phyloP scores from a whole-genome alignment of 2,888 invertebrate species.

The Eulithis prunata region DNA sequence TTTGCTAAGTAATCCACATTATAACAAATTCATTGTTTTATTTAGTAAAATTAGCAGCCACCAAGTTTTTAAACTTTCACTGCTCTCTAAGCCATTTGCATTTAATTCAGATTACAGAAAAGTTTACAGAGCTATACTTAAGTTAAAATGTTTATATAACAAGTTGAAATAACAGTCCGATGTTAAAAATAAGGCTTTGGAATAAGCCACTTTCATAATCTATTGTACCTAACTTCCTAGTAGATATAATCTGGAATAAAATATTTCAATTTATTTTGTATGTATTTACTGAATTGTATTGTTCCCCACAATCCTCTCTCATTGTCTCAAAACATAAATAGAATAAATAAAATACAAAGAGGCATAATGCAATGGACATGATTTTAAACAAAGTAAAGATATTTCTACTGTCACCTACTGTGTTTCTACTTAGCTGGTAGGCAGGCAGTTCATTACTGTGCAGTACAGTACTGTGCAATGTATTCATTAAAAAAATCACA shows the following conservation, averaged over 20 bases:
- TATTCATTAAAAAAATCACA: neutral
- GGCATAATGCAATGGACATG: constrained; percentile 1
- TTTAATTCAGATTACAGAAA: too few relatives aligned
- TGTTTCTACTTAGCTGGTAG: neutral
- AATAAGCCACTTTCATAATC: constrained; percentile 12
- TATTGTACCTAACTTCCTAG: constrained; percentile 7
- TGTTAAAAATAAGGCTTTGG: neutral
- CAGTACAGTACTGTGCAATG: neutral
- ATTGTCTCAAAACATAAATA: neutral
- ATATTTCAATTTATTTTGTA: constrained; percentile 18
- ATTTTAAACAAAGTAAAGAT: neutral
- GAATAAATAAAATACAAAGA: neutral
- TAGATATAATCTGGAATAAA: constrained; percentile 31
- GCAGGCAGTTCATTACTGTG: neutral
- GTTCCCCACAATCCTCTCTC: neutral
- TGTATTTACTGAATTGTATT: constrained; percentile 12
- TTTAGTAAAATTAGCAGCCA: constrained; percentile 23
- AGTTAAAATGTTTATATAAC: too few relatives aligned
- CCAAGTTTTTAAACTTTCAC: constrained; percentile 10
- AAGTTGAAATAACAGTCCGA: too few relatives aligned
- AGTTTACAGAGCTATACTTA: too few relatives aligned
- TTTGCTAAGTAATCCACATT: constrained; percentile 11
- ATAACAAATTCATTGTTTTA: constrained; percentile 12
- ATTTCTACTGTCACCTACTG: neutral
- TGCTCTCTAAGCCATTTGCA: neutral